Percentiles rank a stretch among this genome's conserved stretches.
phyloP scores from a whole-genome alignment of 2,113 vertebrate genomes.

The Laticauda colubrina region DNA sequence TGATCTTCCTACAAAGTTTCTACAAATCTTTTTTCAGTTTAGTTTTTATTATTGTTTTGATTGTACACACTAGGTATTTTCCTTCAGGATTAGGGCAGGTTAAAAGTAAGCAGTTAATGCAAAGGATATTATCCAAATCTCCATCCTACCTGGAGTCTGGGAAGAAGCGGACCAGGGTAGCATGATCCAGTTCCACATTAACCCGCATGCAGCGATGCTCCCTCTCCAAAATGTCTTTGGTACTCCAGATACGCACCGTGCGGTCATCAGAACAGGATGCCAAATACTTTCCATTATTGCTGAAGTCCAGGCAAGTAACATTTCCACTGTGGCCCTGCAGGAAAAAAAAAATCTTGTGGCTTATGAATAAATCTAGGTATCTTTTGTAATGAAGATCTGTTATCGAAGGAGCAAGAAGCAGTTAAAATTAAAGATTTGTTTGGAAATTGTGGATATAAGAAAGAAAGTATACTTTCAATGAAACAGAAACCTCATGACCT shows the following conservation, averaged over 20 bases:
- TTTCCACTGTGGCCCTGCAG: slow-evolving; percentile 83
- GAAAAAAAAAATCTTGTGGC: neutral
- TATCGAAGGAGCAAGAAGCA: too few relatives aligned
- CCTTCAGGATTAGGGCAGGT: neutral
- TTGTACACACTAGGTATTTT: neutral
- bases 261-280: slow-evolving; percentile 90
- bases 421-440: neutral
- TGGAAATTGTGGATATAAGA: neutral
- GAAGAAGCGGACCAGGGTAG: slow-evolving; percentile 86
- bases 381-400: neutral
- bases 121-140: neutral
- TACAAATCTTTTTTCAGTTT: neutral
- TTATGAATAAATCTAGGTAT: neutral
- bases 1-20: neutral
- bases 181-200: slow-evolving; percentile 88
- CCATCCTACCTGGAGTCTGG: slow-evolving; percentile 84
- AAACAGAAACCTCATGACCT: neutral
- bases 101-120: neutral
- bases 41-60: neutral
- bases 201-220: slow-evolving; percentile 88
- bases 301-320: slow-evolving; percentile 89
- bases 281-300: slow-evolving; percentile 93
- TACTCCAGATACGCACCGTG: slow-evolving; percentile 92
- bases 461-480: neutral
- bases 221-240: slow-evolving; percentile 85